These are phyloP conservation scores for Semotilus atromaculatus DNA, from an alignment of 2,797 vertebrate species.

Conservation along the genomic window DNA sequence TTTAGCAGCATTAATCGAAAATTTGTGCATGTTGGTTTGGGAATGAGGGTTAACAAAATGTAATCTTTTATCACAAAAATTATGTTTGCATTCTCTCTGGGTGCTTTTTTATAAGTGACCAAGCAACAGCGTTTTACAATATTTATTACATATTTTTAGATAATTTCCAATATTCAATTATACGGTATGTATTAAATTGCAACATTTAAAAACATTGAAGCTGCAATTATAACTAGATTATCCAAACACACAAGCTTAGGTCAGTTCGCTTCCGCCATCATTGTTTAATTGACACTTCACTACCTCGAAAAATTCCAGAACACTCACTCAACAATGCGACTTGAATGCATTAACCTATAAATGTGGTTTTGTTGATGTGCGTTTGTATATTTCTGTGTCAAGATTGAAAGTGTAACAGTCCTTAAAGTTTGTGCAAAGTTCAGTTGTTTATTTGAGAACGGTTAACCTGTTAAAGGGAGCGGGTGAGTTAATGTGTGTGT, in stretches of 20 bases:
- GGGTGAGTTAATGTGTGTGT: slow-evolving; percentile 19
- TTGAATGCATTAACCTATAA: slow-evolving; percentile 9
- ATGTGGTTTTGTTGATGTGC: slow-evolving; percentile 29
- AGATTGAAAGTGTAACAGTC: not conserved
- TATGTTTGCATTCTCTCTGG: no score
- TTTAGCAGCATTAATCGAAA: not conserved
- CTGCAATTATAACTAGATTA: not conserved
- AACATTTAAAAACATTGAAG: not conserved
- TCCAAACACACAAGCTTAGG: not conserved
- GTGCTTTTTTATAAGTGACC: not conserved
- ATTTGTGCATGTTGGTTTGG: not conserved
- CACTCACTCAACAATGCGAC: not conserved
- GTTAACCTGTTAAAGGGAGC: slow-evolving; percentile 19
- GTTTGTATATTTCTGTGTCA: slow-evolving; percentile 29
- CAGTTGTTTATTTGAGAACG: not conserved
- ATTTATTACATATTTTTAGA: not conserved
- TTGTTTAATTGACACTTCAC: not conserved
- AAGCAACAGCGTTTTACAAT: not conserved
- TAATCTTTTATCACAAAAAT: not conserved
- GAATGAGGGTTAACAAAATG: not conserved
- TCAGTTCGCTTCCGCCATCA: not conserved
- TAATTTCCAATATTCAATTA: not conserved
- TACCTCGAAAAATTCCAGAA: not conserved
- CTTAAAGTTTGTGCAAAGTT: slow-evolving; percentile 9
- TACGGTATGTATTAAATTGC: not conserved